A percentile compares a stretch with the other conserved stretches of the same genome.
These are phyloP conservation scores for Dendrophyllia cribrosa DNA, from an alignment of 64 coral and sea anemone species.

Conservation along the genomic window DNA sequence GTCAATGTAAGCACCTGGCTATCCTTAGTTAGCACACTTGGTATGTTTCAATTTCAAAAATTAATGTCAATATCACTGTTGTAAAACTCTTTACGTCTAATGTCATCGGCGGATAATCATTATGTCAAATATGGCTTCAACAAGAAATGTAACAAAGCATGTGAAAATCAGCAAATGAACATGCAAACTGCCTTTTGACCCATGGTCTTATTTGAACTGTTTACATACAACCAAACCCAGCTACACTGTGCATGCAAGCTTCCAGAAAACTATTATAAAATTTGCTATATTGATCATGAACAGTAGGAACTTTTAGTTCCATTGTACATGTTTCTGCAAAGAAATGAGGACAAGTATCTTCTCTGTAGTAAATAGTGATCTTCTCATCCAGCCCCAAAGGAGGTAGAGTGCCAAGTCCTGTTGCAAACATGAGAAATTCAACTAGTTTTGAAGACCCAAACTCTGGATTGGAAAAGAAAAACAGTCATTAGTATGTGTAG, in stretches of 20 bases:
- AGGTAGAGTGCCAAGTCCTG: conserved; percentile 10
- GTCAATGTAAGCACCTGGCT: too few relatives aligned
- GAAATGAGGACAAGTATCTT: conserved; percentile 19
- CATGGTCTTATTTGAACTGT: neutral
- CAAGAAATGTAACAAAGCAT: too few relatives aligned
- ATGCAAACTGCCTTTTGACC: too few relatives aligned
- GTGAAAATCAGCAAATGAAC: too few relatives aligned
- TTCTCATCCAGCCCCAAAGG: conserved; percentile 30
- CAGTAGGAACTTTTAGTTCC: conserved; percentile 35
- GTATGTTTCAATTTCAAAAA: too few relatives aligned
- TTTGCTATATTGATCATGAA: conserved; percentile 25
- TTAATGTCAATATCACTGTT: too few relatives aligned
- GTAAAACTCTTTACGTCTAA: too few relatives aligned
- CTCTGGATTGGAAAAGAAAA: conserved; percentile 1
- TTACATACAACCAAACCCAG: conserved; percentile 1
- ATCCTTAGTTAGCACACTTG: too few relatives aligned
- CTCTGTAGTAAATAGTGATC: conserved; percentile 23
- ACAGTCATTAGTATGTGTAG: too few relatives aligned
- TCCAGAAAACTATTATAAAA: conserved; percentile 8
- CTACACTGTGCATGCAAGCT: conserved; percentile 36
- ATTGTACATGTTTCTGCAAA: conserved; percentile 21
- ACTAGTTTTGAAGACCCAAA: conserved; percentile 19
- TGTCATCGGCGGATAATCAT: too few relatives aligned
- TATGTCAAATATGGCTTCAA: too few relatives aligned
- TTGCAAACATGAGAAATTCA: conserved; percentile 36